Conservation (phyloP, 2,888 invertebrate species). For the Pimpla rufipes region DNA sequence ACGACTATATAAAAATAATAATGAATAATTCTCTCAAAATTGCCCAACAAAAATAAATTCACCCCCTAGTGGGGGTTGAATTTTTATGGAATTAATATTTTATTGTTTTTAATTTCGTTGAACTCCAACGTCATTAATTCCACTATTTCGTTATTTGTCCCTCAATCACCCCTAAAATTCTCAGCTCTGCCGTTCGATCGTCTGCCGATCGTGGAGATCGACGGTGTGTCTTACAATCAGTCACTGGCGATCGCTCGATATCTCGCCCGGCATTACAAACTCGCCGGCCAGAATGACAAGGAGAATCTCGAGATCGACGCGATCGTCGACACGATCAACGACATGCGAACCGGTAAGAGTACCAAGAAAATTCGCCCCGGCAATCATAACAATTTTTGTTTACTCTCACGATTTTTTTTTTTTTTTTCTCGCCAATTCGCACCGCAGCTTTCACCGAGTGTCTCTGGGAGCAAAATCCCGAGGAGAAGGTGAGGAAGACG, state of each 20-base stretch:
- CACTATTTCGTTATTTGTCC: background rate
- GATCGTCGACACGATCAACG: constrained; percentile 49
- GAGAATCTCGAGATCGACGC: constrained; percentile 53
- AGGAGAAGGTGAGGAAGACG: constrained; percentile 61
- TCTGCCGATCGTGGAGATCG: constrained; percentile 43
- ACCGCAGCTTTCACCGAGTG: constrained; percentile 9
- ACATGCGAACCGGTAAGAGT: constrained; percentile 47
- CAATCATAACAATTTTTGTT: background rate
- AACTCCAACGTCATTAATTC: no score
- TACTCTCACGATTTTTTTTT: background rate
- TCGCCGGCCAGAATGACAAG: constrained; percentile 44
- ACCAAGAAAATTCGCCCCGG: background rate
- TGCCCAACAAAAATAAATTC: no score
- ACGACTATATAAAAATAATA: no score
- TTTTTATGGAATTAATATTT: no score
- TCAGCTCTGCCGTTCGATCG: constrained; percentile 36
- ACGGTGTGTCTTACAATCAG: constrained; percentile 47
- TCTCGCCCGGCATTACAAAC: constrained; percentile 42
- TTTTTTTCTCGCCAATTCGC: no score
- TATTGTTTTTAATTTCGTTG: no score
- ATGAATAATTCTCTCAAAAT: no score
- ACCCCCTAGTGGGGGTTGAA: no score
- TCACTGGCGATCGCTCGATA: constrained; percentile 51
- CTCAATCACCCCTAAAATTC: background rate
- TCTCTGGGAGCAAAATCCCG: constrained; percentile 50